Conservation (phyloP, 2,888 invertebrate species). For the Metacarcinus magister region DNA sequence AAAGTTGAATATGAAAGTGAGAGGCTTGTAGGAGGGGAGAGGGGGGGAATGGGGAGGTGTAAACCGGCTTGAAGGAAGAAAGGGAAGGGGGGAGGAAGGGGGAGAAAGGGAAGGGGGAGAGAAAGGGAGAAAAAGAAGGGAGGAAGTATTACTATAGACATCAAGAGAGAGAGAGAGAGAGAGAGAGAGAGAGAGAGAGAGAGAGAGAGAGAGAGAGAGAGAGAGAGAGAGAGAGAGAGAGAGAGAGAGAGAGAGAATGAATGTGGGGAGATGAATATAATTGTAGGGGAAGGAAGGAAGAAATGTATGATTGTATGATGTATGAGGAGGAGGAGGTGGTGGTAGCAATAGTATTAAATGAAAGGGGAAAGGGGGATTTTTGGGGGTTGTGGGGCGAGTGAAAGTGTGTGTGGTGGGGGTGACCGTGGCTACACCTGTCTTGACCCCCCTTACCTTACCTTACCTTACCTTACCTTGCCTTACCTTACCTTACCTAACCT, state of each 20-base stretch:
- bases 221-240: not conserved
- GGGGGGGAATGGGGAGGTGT: not conserved
- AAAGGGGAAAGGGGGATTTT: not conserved
- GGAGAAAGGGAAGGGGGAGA: not conserved
- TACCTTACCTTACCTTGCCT: not conserved
- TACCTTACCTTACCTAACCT: not conserved
- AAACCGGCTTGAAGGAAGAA: too few species aligned
- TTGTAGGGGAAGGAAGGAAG: not conserved
- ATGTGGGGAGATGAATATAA: not conserved
- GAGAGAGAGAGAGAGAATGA: not conserved
- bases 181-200: not conserved
- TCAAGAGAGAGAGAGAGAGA: not conserved
- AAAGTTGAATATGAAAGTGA: not conserved
- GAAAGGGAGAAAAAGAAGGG: not conserved
- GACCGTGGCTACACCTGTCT: not conserved
- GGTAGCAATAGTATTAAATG: too few species aligned
- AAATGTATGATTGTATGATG: not conserved
- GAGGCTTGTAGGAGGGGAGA: not conserved
- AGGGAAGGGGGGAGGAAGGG: not conserved
- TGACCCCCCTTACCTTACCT: not conserved
- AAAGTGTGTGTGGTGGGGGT: not conserved
- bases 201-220: not conserved
- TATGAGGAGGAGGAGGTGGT: not conserved
- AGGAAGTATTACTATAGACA: not conserved
- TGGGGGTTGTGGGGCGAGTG: too few species aligned